Conservation (phyloP, 2,888 invertebrate species). For the Enoplolaimus lenunculus region DNA sequence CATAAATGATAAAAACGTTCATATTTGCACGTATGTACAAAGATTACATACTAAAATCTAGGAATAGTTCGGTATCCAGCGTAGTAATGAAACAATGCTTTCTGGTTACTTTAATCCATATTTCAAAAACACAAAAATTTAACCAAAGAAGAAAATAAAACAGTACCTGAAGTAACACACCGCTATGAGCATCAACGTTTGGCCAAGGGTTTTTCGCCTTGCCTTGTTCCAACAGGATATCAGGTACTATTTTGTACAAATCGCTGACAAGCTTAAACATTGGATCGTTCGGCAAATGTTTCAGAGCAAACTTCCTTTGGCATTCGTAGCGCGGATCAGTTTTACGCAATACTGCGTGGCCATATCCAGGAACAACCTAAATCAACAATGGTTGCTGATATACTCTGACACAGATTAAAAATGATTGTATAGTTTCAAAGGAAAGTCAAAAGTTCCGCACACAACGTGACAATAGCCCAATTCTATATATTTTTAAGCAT, state of each 20-base stretch:
- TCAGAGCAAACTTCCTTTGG: conserved; percentile 81
- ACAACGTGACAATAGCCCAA: too few species aligned
- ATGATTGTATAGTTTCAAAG: too few species aligned
- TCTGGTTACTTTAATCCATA: too few species aligned
- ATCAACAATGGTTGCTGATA: conserved; percentile 9
- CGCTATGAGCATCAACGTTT: conserved; percentile 92
- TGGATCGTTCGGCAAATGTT: conserved; percentile 78
- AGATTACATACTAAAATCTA: too few species aligned
- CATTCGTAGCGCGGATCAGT: conserved; percentile 83
- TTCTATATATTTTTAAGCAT: too few species aligned
- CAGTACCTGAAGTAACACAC: conserved; percentile 67
- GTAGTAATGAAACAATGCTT: too few species aligned
- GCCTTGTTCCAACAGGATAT: conserved; percentile 74
- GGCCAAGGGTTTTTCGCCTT: conserved; percentile 98
- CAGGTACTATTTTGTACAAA: conserved; percentile 79
- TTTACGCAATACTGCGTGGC: conserved; percentile 85
- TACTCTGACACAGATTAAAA: too few species aligned
- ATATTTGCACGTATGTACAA: too few species aligned
- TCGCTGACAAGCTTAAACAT: conserved; percentile 78
- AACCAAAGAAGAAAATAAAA: not conserved
- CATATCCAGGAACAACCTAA: conserved; percentile 87
- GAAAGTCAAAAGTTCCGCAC: too few species aligned
- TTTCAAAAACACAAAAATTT: too few species aligned
- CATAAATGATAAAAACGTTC: too few species aligned
- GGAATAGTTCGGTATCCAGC: too few species aligned